A percentile compares a stretch with the other conserved stretches of the same genome.
Conservation (phyloP, 2,888 invertebrate genomes). For the Stramonita haemastoma region DNA sequence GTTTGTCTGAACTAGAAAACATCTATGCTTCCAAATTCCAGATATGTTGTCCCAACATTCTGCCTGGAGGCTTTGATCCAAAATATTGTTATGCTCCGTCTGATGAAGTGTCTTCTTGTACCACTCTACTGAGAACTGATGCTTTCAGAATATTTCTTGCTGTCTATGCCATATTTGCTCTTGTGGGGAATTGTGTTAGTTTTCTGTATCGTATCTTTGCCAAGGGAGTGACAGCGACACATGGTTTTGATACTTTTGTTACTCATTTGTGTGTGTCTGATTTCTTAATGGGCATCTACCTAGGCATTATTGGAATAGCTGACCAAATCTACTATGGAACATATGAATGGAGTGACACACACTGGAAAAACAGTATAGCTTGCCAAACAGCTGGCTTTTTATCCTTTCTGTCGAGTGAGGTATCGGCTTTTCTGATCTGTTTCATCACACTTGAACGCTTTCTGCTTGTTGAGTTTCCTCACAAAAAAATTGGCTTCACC, state of each 20-base stretch:
- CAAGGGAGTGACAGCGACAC: not conserved
- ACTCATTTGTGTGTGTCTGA: not conserved
- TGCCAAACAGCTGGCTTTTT: not conserved
- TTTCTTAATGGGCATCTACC: not conserved
- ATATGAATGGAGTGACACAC: not conserved
- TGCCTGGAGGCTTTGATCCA: not conserved
- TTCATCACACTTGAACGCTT: constrained; percentile 83
- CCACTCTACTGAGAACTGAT: not conserved
- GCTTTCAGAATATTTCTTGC: not conserved
- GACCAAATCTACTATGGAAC: not conserved
- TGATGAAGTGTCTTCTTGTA: not conserved
- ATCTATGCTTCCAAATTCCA: not conserved
- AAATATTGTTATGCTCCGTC: not conserved
- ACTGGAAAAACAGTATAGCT: not conserved
- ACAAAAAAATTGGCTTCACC: constrained; percentile 70
- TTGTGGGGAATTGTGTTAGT: not conserved
- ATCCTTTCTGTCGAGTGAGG: constrained; percentile 80
- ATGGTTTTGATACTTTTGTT: not conserved
- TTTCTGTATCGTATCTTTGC: not conserved
- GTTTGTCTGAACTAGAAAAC: not conserved
- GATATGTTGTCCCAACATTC: not conserved
- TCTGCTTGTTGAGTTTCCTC: constrained; percentile 81
- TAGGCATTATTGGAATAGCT: not conserved
- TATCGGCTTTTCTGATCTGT: constrained; percentile 82
- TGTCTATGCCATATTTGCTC: not conserved